Evolutionary conservation across 2,888 invertebrate genomes (phyloP), one percentile per base, ranked within the genome.

Genomic region (Itoplectis maculator): DNA sequence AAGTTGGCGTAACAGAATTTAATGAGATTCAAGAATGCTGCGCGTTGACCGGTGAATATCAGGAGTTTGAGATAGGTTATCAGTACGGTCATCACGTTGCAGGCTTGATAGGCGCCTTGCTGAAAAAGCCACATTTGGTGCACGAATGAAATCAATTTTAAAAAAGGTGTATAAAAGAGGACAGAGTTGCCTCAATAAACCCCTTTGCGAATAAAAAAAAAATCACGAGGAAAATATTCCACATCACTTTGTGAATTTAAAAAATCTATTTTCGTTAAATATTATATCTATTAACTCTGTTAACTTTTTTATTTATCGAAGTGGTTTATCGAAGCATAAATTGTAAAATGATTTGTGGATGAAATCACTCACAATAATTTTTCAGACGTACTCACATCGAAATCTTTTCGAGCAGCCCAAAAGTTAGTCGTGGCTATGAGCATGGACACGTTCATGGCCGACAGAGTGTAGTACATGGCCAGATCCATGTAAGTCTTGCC

Each of bases 301-400:
- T n/a, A n/a, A n/a, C n/a, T n/a, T n/a, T n/a, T n/a, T n/a, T n/a
- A n/a, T n/a, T n/a, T n/a, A n/a, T n/a, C n/a, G n/a, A n/a, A n/a
- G n/a, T n/a, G n/a, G n/a, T n/a, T n/a, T n/a, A n/a, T n/a, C n/a
- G n/a, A n/a, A n/a, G n/a, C n/a, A n/a, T n/a, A n/a, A n/a, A n/a
- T n/a, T n/a, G n/a, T n/a, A n/a, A n/a, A n/a, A n/a, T n/a, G n/a
- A n/a, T n/a, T n/a, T n/a, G n/a, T n/a, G n/a, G n/a, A 65, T 45
- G 18, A 49, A n/a, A 20, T 2, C 18, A 51, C 9, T 20, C n/a
- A n/a, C n/a, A 51, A 20, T 20, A 51, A 51, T 11, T 4, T 9
- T 1, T 18, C 15, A 15, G 49, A 59, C 81, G n/a, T n/a, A n/a
- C 87, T 88, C 49, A 88, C 88, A 23, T 74, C 47, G 29, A 87